Evolutionary conservation across 2,888 invertebrate genomes (phyloP).

Genomic region (Perizoma flavofasciatum): DNA sequence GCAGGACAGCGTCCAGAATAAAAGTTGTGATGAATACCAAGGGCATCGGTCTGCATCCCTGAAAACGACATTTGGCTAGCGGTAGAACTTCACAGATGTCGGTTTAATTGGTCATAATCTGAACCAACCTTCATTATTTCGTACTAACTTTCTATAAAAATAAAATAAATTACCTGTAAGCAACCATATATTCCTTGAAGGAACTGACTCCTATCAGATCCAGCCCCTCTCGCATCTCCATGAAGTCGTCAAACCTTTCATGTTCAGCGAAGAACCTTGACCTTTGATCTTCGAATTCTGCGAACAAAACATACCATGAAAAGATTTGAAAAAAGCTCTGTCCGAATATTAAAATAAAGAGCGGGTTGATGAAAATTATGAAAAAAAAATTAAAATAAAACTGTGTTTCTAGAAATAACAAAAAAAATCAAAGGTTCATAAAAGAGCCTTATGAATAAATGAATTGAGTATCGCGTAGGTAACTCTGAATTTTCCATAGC

Average conservation of each 20-base stretch:
- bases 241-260: slow-evolving; percentile 91
- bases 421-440: too few species aligned
- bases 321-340: too few species aligned
- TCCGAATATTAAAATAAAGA: too few species aligned
- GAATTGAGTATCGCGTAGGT: background rate
- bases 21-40: slow-evolving; percentile 87
- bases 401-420: too few species aligned
- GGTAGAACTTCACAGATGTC: too few species aligned
- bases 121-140: too few species aligned
- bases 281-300: slow-evolving; percentile 92
- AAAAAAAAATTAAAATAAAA: too few species aligned
- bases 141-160: too few species aligned
- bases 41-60: slow-evolving; percentile 81
- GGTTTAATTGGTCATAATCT: too few species aligned
- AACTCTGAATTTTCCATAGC: slow-evolving; percentile 11
- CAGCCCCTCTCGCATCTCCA: slow-evolving; percentile 92
- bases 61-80: slow-evolving; percentile 34
- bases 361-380: too few species aligned
- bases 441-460: too few species aligned
- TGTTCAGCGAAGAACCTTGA: slow-evolving; percentile 91
- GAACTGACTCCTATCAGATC: slow-evolving; percentile 87
- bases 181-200: slow-evolving; percentile 83
- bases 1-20: slow-evolving; percentile 90
- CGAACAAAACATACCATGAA: background rate
- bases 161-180: slow-evolving; percentile 69